A percentile compares a stretch with the other conserved stretches of the same genome.
These are phyloP conservation scores for Antedon mediterranea DNA, from an alignment of 53 echinoderm and acorn worm genomes.

Conservation along the genomic window DNA sequence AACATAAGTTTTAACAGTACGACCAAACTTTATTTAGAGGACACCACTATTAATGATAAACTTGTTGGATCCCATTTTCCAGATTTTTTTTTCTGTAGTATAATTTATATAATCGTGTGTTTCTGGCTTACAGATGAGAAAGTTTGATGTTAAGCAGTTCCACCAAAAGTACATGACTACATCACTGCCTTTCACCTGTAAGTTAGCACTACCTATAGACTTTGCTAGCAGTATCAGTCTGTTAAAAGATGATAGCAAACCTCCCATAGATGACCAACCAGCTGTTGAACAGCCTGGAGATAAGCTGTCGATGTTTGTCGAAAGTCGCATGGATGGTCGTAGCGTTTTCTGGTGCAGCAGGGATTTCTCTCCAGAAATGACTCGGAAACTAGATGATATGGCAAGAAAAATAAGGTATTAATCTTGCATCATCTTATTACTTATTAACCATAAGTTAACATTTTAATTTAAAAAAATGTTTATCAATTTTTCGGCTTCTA, in stretches of 20 bases:
- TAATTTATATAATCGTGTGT: no score
- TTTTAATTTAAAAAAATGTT: no score
- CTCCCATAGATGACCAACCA: not conserved
- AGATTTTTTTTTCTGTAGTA: no score
- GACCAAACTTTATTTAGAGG: no score
- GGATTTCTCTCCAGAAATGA: conserved; percentile 45
- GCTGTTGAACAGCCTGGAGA: conserved; percentile 30
- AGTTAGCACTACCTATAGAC: not conserved
- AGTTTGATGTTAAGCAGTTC: not conserved
- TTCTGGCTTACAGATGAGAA: not conserved
- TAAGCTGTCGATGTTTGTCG: conserved; percentile 53
- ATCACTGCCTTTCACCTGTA: not conserved
- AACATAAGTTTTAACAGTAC: no score
- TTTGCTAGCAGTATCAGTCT: not conserved
- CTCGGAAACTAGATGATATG: conserved; percentile 59
- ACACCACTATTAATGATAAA: no score
- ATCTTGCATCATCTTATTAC: not conserved
- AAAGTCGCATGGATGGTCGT: conserved; percentile 66
- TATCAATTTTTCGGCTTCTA: no score
- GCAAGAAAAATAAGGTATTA: conserved; percentile 80
- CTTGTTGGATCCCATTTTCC: no score
- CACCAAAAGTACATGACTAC: not conserved
- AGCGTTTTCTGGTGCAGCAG: conserved; percentile 80
- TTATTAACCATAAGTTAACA: no score
- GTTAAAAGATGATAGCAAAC: not conserved